Base-by-base conservation (phyloP, 2,797 vertebrate species). In the Crypturellus tataupa region DNA sequence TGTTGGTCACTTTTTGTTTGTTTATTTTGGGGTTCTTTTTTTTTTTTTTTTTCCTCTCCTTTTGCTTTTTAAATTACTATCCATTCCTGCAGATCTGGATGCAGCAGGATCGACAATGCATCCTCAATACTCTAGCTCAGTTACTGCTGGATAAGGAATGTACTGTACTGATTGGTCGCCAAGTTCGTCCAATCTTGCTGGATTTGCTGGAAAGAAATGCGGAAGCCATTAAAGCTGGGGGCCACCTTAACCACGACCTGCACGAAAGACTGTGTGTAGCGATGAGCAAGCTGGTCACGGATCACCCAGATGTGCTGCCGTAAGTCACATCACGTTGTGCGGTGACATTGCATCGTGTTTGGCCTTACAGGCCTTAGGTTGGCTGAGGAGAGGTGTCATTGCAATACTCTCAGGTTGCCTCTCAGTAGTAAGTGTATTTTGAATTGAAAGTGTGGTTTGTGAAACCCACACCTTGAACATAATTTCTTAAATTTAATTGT, bases 221-320 rank as follows among this genome's bases (percentile, higher is more conserved):
- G 19, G 98, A 98, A 93, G 97, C 98, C 80, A 98, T 99, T 90
- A 99, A 98, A 98, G 95, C 96, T 16, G 98, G 98, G 14, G 98
- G 98, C 65, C 97, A 98, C 13, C 96, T 99, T 84, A 99, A 99
- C 96, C 99, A 99, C 2, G 99, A 99, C 96, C 98, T 98, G 9
- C 99, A 99, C 1, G 99, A 99, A 92, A 98, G 99, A 17, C 97
- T 99, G 31, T 99, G 99, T 81, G 99, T 99, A 84, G 99, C 99
- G 4, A 98, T 99, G 97, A 99, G 99, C 98, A 99, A 98, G 87
- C 98, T 99, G 81, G 95, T 99, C 14, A 95, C 96, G 85, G 93
- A 98, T 96, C 98, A 99, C 94, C 99, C 99, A 7, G 99, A 99
- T 79, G 98, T 99, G 42, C 97, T 99, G 79, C 98, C 97, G 99